Percentiles rank a stretch among this genome's conserved stretches.
Conservation (phyloP, 1,140 invertebrate species). For the Calycopis cecrops region DNA sequence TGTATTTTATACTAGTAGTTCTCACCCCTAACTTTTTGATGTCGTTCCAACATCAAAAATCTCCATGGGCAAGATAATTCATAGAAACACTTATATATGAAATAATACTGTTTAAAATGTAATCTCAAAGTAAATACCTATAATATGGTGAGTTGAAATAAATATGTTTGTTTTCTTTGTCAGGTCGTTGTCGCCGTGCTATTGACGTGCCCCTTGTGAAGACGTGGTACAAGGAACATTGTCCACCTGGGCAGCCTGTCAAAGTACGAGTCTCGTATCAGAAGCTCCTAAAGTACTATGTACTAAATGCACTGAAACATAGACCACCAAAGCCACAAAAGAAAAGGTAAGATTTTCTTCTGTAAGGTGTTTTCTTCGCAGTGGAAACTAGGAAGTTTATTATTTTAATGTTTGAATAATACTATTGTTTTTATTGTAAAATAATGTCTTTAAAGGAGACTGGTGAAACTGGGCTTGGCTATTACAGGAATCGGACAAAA, state of each 20-base stretch:
- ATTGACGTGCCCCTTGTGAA: slow-evolving; percentile 98
- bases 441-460: no score
- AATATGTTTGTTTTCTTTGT: slow-evolving; percentile 23
- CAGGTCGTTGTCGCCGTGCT: slow-evolving; percentile 88
- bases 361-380: not conserved
- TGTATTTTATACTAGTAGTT: no score
- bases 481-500: no score
- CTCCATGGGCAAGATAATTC: no score
- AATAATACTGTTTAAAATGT: no score
- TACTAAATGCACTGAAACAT: slow-evolving; percentile 98
- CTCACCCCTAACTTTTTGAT: no score
- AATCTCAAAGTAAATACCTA: not conserved
- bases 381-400: no score
- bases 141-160: not conserved
- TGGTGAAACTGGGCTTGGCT: no score
- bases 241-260: slow-evolving; percentile 98
- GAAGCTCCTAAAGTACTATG: slow-evolving; percentile 98
- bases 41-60: no score
- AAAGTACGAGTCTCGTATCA: slow-evolving; percentile 99
- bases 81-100: no score
- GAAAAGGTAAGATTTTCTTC: slow-evolving; percentile 82
- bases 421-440: no score
- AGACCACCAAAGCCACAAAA: slow-evolving; percentile 98
- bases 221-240: slow-evolving; percentile 98
- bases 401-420: no score